These are phyloP conservation scores for Rhingia rostrata DNA, from an alignment of 2,888 invertebrate species.

Conservation along the genomic window DNA sequence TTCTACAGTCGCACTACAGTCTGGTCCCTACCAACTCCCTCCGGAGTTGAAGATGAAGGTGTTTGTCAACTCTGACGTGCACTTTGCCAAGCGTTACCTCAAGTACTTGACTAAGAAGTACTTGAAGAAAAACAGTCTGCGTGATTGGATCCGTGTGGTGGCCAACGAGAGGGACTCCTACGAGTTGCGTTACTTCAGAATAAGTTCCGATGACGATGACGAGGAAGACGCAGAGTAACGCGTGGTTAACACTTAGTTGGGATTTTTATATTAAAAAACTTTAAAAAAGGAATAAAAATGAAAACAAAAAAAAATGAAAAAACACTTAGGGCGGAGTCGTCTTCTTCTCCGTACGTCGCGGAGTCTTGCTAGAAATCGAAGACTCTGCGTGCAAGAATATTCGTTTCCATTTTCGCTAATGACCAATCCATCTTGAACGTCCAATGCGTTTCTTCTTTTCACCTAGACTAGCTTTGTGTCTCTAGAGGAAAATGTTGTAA, in stretches of 20 bases:
- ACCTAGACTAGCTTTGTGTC: no score
- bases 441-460: no score
- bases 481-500: no score
- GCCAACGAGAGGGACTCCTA: slow-evolving; percentile 97
- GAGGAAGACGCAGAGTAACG: slow-evolving; percentile 86
- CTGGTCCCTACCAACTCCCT: no score
- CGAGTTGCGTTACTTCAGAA: no score
- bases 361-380: no score
- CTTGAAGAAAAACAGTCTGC: slow-evolving; percentile 98
- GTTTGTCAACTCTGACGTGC: slow-evolving; percentile 93
- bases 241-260: slow-evolving; percentile 66
- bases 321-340: no score
- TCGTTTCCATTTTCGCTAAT: no score
- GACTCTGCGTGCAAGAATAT: no score
- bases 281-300: slow-evolving; percentile 60
- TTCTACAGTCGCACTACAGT: no score
- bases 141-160: slow-evolving; percentile 99
- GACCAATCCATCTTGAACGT: no score
- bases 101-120: slow-evolving; percentile 99
- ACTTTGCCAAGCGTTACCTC: slow-evolving; percentile 94
- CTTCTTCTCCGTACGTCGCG: no score
- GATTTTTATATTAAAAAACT: slow-evolving; percentile 72
- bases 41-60: slow-evolving; percentile 99
- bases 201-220: slow-evolving; percentile 92
- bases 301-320: slow-evolving; percentile 32